Conservation (phyloP, 2,113 vertebrate species). For the Lutjanus erythropterus region DNA sequence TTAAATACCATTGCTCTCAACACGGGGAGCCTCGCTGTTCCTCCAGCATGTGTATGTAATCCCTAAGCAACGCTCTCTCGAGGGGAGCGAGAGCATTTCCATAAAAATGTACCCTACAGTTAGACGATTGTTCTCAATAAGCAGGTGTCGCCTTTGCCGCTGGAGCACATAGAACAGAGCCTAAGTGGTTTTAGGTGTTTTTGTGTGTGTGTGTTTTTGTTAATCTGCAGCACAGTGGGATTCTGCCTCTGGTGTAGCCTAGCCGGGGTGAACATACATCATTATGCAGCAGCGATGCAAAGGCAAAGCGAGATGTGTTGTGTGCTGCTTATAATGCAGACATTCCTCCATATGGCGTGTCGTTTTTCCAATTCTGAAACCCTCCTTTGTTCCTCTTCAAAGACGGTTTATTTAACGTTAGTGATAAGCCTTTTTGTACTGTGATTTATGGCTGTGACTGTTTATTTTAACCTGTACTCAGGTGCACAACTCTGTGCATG, state of each 20-base stretch:
- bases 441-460: slow-evolving; percentile 44
- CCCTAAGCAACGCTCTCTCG: slow-evolving; percentile 85
- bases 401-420: slow-evolving; percentile 77
- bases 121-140: slow-evolving; percentile 86
- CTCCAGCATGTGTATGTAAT: slow-evolving; percentile 79
- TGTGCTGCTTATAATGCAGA: slow-evolving; percentile 73
- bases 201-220: slow-evolving; percentile 72
- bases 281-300: slow-evolving; percentile 82
- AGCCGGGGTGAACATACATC: slow-evolving; percentile 78
- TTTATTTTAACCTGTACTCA: slow-evolving; percentile 38
- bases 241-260: slow-evolving; percentile 80
- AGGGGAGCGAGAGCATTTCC: slow-evolving; percentile 85
- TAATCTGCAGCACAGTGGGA: slow-evolving; percentile 81
- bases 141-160: slow-evolving; percentile 83
- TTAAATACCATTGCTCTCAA: slow-evolving; percentile 80
- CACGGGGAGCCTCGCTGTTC: slow-evolving; percentile 76
- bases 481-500: not conserved
- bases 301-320: slow-evolving; percentile 76
- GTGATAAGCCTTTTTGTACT: slow-evolving; percentile 35
- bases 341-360: slow-evolving; percentile 75
- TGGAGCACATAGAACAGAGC: slow-evolving; percentile 80
- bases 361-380: slow-evolving; percentile 44
- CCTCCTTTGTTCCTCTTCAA: slow-evolving; percentile 72
- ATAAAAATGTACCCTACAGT: slow-evolving; percentile 87
- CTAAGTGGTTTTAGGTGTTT: slow-evolving; percentile 81